Base-by-base conservation (phyloP, 2,797 vertebrate genomes). In the Syndactyla subalaris region DNA sequence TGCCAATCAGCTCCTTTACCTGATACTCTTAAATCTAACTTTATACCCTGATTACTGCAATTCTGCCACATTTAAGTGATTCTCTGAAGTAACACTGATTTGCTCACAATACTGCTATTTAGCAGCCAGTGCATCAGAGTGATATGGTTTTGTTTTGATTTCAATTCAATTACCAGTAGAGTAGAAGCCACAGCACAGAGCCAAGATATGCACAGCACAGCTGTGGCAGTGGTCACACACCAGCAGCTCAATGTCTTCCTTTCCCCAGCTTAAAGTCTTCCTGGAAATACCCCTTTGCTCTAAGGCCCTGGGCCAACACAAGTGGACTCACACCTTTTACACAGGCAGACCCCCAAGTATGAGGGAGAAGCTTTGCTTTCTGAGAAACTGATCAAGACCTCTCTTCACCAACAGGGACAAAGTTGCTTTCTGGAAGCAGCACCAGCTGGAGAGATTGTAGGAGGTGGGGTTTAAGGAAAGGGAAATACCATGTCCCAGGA, bases 51-150 rank as follows among this genome's bases (percentile, higher is more conserved):
- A 68, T 54, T 94, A 85, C 75, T 48, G 46, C 62, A 75, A 80
- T 71, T 87, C 88, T 88, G n/a, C 51, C 52, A 49, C 80, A 79
- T 88, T 94, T 86, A 95, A 94, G 27, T 0, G 1, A 63, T 90
- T 90, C 79, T 83, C 82, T 93, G 76, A 97, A 95, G 77, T 70
- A 94, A 91, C 49, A 21, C 59, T 86, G 74, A 94, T 92, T 96
- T 94, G 86, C 89, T 95, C 91, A 84, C 89, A 93, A 90, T 88
- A 59, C 76, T 61, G 88, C 73, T 91, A 79, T 90, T 94, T 70
- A 91, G 57, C 89, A 89, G 68, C 34, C 74, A 49, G 77, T 45
- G 49, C 45, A 41, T 26, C 61, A 89, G 87, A 92, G 67, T 15
- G 3, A 76, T 55, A 75, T 3, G 2, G 23, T 49, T 82, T 39